Base-by-base conservation (phyloP, 2,888 invertebrate species). In the Campoplex nolae region DNA sequence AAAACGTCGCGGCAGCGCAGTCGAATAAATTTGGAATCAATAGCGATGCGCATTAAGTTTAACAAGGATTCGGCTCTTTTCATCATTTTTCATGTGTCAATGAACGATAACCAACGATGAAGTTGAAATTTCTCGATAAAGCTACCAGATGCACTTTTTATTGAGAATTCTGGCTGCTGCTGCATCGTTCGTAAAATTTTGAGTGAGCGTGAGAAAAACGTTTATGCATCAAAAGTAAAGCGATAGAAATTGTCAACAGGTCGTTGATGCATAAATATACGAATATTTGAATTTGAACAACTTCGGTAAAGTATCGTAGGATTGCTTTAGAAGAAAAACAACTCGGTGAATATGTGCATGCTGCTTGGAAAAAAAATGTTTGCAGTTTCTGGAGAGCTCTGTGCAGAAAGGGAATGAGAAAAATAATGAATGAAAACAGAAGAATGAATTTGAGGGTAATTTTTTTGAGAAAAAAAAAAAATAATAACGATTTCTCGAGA, bases 1-100 rank as follows among this genome's bases (percentile, higher is more conserved):
- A 56, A 75, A 75, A 78, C 73, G 16, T 68, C 62, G 78, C n/a
- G n/a, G 68, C 6, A 78, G 82, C 67, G 45, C 56, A 35, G 62
- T 68, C 65, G 23, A 68, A 56, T 75, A 32, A 74, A 70, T 58
- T 71, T 42, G 56, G 13, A 85, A 58, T 73, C 73, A 65, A 78
- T 78, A 56, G 18, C 81, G 32, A 35, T 45, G 51, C 13, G 65
- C 28, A 76, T 80, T 16, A 76, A 79, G 58, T 70, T 38, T 28
- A 35, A 42, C 28, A 16, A n/a, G 9, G n/a, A 67, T 65, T 54
- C 65, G 3, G 3, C 54, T 54, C 54, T n/a, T n/a, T 54, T n/a
- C 13, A 54, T 18, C 6, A 28, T 56, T 56, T 18, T 23, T 23
- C 9, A 56, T n/a, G 23, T 28, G 56, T 13, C 4, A 28, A 58